A percentile compares a stretch with the other conserved stretches of the same genome.
Conservation (phyloP, 1,140 invertebrate species). For the Aleiodes sp. region DNA sequence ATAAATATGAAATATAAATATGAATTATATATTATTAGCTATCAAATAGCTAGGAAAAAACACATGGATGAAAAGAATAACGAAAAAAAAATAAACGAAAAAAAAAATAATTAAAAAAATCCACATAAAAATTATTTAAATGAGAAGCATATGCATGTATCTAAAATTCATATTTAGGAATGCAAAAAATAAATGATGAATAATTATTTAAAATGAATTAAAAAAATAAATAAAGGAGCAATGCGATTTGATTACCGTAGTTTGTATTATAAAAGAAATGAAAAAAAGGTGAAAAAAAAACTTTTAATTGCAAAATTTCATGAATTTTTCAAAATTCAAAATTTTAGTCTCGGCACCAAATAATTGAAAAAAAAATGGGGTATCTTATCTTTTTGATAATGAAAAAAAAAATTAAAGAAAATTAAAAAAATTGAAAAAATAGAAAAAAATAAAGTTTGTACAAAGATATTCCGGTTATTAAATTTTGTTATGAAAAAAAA, state of each 20-base stretch:
- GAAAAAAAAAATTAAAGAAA: constrained; percentile 41
- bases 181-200: too few species aligned
- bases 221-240: constrained; percentile 47
- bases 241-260: constrained; percentile 54
- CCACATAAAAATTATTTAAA: constrained; percentile 2
- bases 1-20: constrained; percentile 49
- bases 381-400: constrained; percentile 62
- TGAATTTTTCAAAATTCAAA: constrained; percentile 60
- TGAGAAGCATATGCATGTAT: constrained; percentile 14
- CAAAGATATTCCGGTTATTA: constrained; percentile 67
- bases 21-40: constrained; percentile 53
- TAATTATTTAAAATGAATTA: too few species aligned
- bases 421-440: too few species aligned
- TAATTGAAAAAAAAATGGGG: constrained; percentile 36
- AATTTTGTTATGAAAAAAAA: constrained; percentile 62
- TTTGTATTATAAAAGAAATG: constrained; percentile 54
- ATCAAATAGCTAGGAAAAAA: constrained; percentile 62
- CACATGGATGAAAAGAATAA: constrained; percentile 56
- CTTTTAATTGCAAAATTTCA: too few species aligned
- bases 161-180: constrained; percentile 42
- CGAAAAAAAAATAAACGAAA: too few species aligned
- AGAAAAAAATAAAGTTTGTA: constrained; percentile 61
- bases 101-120: constrained; percentile 52
- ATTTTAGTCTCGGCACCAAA: constrained; percentile 55
- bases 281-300: constrained; percentile 38